Evolutionary conservation across 2,888 invertebrate species (phyloP), one percentile per base, ranked within the genome.

Genomic region (Ennomos erosarius): DNA sequence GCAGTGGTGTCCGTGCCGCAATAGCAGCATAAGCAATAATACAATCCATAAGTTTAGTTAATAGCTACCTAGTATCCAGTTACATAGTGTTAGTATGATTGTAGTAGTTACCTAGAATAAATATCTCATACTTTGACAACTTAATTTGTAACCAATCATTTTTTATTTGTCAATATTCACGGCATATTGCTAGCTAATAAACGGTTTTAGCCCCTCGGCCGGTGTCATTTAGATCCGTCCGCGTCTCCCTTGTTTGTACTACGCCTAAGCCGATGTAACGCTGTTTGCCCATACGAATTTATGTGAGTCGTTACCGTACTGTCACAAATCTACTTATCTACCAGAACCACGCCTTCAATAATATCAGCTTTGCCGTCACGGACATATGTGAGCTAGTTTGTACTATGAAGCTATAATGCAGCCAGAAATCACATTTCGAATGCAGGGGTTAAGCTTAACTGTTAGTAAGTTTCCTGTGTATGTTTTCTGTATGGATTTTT

Each of bases 241-340:
- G 75, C 75, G 67, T 62, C 76, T 77, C 90, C 91, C 90, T 80
- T 91, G 84, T 92, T 90, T 90, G 84, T 78, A 53, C 76, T 81
- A 86, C 87, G 89, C 88, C 88, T 92, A 87, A 92, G 90, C 90
- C 81, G 81, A 77, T 81, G 82, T 90, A 88, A 89, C 90, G 81
- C 84, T 90, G 88, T 91, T 90, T 90, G 85, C 81, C 70, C 77
- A 76, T 64, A 82, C 83, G 83, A 88, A 90, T 91, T 89, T 91
- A 91, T 89, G 90, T 85, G 75, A 71, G 78, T 85, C 84, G 83
- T 85, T 85, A 81, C 80, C 69, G 80, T 76, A 75, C 85, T 88
- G 90, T 86, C 87, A 85, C 90, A 90, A 92, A 92, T 90, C 91
- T 88, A 90, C 91, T 92, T 92, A 92, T 92, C 91, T 88, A 85